Conservation (phyloP, 2,797 vertebrate genomes). For the Amniataba percoides region DNA sequence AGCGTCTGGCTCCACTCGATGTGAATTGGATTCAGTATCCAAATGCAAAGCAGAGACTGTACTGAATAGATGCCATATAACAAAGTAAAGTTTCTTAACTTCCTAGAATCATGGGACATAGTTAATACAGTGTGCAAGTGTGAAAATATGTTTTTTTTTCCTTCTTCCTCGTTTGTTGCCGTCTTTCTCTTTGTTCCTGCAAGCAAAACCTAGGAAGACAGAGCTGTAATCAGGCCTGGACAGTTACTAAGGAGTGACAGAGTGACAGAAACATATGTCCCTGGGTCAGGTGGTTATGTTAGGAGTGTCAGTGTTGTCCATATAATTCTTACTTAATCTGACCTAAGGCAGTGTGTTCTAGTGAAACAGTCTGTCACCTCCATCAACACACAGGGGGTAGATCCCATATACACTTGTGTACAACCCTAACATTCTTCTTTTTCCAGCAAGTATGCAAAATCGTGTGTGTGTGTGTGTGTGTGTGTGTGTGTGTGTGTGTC, state of each 20-base stretch:
- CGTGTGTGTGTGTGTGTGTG: background rate
- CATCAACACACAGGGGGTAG: background rate
- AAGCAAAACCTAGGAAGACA: background rate
- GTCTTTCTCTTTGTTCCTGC: background rate
- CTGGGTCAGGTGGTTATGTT: conserved; percentile 44
- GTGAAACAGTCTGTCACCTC: conserved; percentile 4
- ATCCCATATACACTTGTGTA: background rate
- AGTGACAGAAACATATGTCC: conserved; percentile 53
- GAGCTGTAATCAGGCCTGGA: conserved; percentile 22
- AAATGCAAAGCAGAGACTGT: conserved; percentile 17
- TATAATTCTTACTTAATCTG: background rate
- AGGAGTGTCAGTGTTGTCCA: conserved; percentile 18
- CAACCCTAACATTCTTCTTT: background rate
- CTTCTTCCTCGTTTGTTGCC: background rate
- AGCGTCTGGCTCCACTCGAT: conserved; percentile 59
- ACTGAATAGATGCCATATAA: conserved; percentile 4
- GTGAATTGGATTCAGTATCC: conserved; percentile 38
- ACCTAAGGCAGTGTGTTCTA: background rate
- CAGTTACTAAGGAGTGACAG: conserved; percentile 33
- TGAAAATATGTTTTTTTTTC: background rate
- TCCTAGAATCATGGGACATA: conserved; percentile 1
- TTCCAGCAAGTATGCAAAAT: conserved; percentile 4
- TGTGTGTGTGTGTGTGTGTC: background rate
- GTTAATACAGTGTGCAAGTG: conserved; percentile 12
- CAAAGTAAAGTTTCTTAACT: conserved; percentile 28